Percentiles rank a stretch among this genome's conserved stretches.
Conservation (phyloP, 2,113 vertebrate species). For the Falco punctatus region DNA sequence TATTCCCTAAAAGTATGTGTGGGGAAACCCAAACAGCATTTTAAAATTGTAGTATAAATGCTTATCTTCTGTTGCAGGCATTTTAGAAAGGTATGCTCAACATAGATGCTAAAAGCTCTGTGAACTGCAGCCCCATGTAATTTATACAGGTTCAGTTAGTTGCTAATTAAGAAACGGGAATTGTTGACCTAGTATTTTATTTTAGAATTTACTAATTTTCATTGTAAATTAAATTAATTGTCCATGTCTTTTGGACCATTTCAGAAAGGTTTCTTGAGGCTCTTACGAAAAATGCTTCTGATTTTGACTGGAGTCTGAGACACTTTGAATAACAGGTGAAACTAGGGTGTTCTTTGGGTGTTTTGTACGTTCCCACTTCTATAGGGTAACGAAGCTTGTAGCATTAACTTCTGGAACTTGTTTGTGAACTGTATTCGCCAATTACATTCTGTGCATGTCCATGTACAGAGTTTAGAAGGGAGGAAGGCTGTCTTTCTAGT, state of each 20-base stretch:
- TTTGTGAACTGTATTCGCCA: rapidly evolving
- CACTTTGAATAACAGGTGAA: background rate
- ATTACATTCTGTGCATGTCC: rapidly evolving
- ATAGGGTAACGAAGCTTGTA: background rate
- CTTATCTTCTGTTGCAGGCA: background rate
- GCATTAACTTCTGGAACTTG: background rate
- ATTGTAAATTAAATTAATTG: background rate
- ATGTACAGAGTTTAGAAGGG: background rate
- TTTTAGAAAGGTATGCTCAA: background rate
- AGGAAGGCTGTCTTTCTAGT: background rate
- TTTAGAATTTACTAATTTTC: background rate
- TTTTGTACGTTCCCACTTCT: background rate
- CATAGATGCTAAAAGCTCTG: background rate
- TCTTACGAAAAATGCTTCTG: background rate
- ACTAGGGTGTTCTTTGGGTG: background rate
- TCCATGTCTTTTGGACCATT: background rate
- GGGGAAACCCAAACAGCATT: background rate
- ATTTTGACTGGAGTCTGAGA: background rate
- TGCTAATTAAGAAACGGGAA: background rate
- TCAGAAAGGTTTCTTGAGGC: background rate
- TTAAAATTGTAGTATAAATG: background rate
- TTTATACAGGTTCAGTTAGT: background rate
- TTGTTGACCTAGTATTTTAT: background rate
- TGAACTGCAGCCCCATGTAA: background rate
- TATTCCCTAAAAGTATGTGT: background rate